Evolutionary conservation across 2,888 invertebrate genomes (phyloP), one percentile per base, ranked within the genome.

Genomic region (Notocelia uddmanniana): DNA sequence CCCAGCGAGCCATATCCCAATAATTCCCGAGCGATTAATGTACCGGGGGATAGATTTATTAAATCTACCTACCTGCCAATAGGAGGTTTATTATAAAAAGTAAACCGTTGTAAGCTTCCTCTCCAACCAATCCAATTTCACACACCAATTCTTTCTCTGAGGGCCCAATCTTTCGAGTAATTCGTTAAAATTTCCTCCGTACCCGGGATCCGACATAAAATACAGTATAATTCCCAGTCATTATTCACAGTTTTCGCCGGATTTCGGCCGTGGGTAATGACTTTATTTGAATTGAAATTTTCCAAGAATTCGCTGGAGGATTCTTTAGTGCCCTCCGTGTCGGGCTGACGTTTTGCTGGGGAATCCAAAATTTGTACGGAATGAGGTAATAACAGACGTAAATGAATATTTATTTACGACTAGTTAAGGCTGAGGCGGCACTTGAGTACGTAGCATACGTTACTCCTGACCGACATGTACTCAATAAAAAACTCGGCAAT

Each of bases 151-250:
- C 83, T 80, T 86, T 81, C 79, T 76, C 74, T 77, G 79, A 63
- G 83, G 83, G 84, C 80, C 82, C 84, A 85, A 85, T 85, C 85
- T 85, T 83, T 81, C 76, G 79, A 80, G 84, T 85, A 85, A 86
- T 87, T 88, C 86, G 85, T 85, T 86, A 85, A 86, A 85, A 83
- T 84, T 81, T 82, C 77, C 81, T 80, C 79, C 77, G 77, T 60
- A 68, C 70, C 73, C 77, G 45, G 69, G 58, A 62, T 71, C 67
- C 74, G 60, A 83, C 86, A 87, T 88, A 87, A 87, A 87, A 87
- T 82, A 87, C 87, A 86, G 87, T 83, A 87, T 87, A 88, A 88
- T 86, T 85, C 87, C 82, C 82, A 79, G 85, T 84, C 87, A 86
- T 88, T 88, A 88, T 87, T 88, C 87, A 88, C 87, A 87, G 85